Percentiles rank a stretch among this genome's conserved stretches.
These are phyloP conservation scores for Trichechus manatus DNA, from an alignment of 2,113 vertebrate genomes.

Conservation along the genomic window DNA sequence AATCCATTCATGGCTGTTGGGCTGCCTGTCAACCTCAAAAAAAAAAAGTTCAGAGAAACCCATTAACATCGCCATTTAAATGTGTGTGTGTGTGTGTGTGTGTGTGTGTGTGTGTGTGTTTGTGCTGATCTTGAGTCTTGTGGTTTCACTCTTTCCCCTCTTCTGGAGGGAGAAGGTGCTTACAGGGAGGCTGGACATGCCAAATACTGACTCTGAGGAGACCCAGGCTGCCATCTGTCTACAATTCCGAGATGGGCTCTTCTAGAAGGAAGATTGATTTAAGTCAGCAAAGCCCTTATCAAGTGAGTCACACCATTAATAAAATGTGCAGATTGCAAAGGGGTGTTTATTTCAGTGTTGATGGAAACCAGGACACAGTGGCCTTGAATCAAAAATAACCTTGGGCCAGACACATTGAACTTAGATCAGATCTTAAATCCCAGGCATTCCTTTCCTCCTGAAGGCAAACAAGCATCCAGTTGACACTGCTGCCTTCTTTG, in stretches of 20 bases:
- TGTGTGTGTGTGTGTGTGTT: conserved; percentile 8
- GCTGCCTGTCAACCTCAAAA: background rate
- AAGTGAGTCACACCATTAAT: conserved; percentile 71
- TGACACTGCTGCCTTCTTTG: background rate
- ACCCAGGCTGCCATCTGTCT: conserved; percentile 73
- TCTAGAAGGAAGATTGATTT: conserved; percentile 75
- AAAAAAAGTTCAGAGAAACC: conserved; percentile 14
- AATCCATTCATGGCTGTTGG: background rate
- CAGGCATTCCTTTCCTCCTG: background rate
- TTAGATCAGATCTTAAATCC: conserved; percentile 44
- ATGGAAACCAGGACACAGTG: conserved; percentile 56
- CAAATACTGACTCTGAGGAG: conserved; percentile 20
- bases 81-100: background rate
- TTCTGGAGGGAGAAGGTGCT: background rate
- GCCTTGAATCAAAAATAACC: conserved; percentile 36
- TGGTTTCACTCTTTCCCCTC: background rate
- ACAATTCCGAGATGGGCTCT: conserved; percentile 54
- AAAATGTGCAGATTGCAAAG: conserved; percentile 74
- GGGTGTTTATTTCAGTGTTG: conserved; percentile 77
- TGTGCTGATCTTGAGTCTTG: conserved; percentile 18
- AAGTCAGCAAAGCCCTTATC: conserved; percentile 75
- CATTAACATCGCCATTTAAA: conserved; percentile 38
- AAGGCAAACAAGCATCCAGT: background rate
- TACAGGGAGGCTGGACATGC: background rate
- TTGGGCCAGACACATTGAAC: conserved; percentile 3